phyloP scores from a whole-genome alignment of 2,888 invertebrate genomes.

The Dromius quadrimaculatus region DNA sequence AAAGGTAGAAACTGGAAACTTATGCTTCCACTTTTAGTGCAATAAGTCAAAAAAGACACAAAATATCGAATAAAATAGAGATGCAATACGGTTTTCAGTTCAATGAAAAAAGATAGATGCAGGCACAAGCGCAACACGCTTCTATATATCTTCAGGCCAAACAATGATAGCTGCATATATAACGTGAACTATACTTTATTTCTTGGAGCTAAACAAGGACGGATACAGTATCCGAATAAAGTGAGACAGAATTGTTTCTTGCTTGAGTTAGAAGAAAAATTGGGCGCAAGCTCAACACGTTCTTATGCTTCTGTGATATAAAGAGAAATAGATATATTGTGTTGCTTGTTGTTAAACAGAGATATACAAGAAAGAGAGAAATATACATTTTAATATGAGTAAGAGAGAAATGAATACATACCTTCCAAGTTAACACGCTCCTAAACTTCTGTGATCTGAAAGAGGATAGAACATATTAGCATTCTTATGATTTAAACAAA shows the following conservation, averaged over 20 bases:
- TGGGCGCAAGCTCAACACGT: slow-evolving; percentile 52
- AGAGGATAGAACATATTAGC: no score
- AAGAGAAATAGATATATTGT: no score
- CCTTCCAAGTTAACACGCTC: no score
- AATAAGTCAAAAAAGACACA: background rate
- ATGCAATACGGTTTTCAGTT: slow-evolving; percentile 3
- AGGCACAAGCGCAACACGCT: background rate
- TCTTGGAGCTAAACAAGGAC: background rate
- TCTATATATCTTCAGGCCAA: background rate
- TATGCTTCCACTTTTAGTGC: background rate
- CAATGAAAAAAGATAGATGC: background rate
- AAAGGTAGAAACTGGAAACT: no score
- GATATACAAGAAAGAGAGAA: no score
- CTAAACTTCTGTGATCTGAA: no score
- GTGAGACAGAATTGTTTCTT: no score
- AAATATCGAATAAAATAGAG: background rate
- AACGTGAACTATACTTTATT: background rate
- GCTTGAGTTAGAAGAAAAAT: slow-evolving; percentile 29
- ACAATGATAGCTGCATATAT: background rate
- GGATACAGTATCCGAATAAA: no score
- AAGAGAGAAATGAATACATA: no score
- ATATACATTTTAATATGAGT: no score
- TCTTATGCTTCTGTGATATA: slow-evolving; percentile 39
- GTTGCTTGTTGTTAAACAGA: no score
- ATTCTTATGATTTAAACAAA: no score